phyloP scores from a whole-genome alignment of 1,140 invertebrate genomes.

The Bombus superbus region DNA sequence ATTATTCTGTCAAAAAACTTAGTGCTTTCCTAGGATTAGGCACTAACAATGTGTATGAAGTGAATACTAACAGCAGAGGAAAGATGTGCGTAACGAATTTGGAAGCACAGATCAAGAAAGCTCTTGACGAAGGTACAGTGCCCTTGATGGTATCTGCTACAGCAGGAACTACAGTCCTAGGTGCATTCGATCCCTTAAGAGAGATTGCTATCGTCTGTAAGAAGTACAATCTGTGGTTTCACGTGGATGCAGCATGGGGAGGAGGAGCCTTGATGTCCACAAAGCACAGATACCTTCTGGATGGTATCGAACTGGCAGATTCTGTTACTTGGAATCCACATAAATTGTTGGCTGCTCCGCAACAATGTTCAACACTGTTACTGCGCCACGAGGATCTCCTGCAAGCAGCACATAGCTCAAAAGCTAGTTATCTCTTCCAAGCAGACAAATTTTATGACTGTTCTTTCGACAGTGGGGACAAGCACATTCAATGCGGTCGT shows the following conservation, averaged over 20 bases:
- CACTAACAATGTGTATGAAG: conserved; percentile 88
- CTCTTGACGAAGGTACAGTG: conserved; percentile 86
- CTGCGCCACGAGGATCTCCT: conserved; percentile 86
- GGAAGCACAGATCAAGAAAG: conserved; percentile 86
- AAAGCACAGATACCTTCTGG: conserved; percentile 90
- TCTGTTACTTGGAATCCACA: conserved; percentile 98
- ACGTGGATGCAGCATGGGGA: conserved; percentile 98
- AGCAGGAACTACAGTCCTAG: conserved; percentile 92
- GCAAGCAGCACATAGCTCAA: conserved; percentile 84
- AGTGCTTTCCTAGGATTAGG: conserved; percentile 92
- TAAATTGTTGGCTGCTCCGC: conserved; percentile 93
- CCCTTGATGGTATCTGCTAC: conserved; percentile 96
- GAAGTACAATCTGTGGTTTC: conserved; percentile 94
- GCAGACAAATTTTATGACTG: conserved; percentile 98
- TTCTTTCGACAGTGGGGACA: conserved; percentile 95
- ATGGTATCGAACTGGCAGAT: conserved; percentile 92
- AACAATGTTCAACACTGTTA: conserved; percentile 95
- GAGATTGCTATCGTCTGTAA: conserved; percentile 92
- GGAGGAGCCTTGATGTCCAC: conserved; percentile 94
- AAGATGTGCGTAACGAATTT: conserved; percentile 91
- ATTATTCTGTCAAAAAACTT: conserved; percentile 96
- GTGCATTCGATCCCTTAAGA: conserved; percentile 95
- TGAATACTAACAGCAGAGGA: conserved; percentile 88
- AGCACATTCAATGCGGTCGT: conserved; percentile 96
- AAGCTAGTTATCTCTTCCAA: conserved; percentile 96